These are phyloP conservation scores for Crotophaga sulcirostris DNA, from an alignment of 2,113 vertebrate genomes.

Conservation along the genomic window DNA sequence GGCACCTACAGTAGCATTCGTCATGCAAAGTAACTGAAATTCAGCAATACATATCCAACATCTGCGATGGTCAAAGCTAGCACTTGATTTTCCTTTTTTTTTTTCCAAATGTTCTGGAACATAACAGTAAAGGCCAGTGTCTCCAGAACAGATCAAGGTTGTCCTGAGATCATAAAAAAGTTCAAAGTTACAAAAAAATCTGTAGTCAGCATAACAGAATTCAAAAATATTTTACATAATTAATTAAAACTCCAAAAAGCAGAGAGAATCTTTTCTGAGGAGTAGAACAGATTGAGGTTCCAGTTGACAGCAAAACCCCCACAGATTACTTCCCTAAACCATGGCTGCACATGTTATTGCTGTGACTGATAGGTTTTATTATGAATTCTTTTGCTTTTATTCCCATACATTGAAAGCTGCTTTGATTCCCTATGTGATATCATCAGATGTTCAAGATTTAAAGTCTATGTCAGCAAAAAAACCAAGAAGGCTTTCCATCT, in stretches of 20 bases:
- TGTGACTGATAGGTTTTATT: slow-evolving; percentile 16
- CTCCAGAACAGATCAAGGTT: background rate
- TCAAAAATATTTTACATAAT: slow-evolving; percentile 1
- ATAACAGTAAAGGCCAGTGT: background rate
- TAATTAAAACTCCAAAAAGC: background rate
- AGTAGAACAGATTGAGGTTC: background rate
- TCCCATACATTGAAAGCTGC: background rate
- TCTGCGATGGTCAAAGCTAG: background rate
- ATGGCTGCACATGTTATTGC: background rate
- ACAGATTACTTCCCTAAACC: background rate
- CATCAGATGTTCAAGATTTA: slow-evolving; percentile 1
- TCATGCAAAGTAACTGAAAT: background rate
- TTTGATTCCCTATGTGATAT: slow-evolving; percentile 27
- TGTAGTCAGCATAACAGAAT: background rate
- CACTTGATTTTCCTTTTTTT: no score
- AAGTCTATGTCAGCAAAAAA: slow-evolving; percentile 6
- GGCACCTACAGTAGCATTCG: background rate
- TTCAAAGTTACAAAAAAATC: background rate
- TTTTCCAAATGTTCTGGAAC: background rate
- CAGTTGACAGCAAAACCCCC: background rate
- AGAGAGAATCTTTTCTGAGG: background rate
- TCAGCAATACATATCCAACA: background rate
- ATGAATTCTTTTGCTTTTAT: slow-evolving; percentile 8
- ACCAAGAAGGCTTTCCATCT: background rate
- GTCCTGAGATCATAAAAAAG: rapidly evolving